Evolutionary conservation across 2,888 invertebrate species (phyloP).

Genomic region (Entomobrya proxima): DNA sequence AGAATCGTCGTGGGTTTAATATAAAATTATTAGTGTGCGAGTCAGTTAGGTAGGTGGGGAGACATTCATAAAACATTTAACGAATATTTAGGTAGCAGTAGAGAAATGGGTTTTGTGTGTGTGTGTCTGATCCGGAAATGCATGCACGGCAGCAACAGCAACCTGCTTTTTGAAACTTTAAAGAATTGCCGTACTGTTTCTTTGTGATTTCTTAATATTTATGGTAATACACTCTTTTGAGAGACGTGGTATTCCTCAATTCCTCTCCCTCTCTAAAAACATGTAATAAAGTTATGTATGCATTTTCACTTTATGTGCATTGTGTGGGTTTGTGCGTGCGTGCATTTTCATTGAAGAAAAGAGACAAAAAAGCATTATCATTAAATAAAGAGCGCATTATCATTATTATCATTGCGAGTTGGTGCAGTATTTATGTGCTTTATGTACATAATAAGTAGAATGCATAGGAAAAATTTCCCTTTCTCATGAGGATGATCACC

Average conservation of each 20-base stretch:
- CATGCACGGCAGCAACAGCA: not conserved
- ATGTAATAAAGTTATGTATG: not conserved
- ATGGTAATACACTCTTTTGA: conserved; percentile 21
- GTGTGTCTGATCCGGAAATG: conserved; percentile 32
- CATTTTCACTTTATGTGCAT: conserved; percentile 12
- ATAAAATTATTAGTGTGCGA: not conserved
- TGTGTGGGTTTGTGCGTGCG: not conserved
- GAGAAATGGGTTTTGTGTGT: not conserved
- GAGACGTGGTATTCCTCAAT: too few relatives aligned
- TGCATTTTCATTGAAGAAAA: conserved; percentile 27
- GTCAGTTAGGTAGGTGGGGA: not conserved
- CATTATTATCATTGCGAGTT: too few relatives aligned
- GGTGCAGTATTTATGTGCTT: too few relatives aligned
- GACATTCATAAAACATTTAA: not conserved
- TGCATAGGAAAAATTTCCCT: conserved; percentile 1
- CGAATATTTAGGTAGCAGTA: not conserved
- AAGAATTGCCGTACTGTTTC: too few relatives aligned
- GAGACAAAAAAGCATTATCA: conserved; percentile 40
- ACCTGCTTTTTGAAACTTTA: not conserved
- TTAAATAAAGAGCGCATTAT: conserved; percentile 37
- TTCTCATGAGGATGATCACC: not conserved
- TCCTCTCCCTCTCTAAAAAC: not conserved
- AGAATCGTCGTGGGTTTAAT: too few relatives aligned
- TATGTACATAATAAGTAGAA: not conserved
- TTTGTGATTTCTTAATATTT: conserved; percentile 34